A percentile compares a stretch with the other conserved stretches of the same genome.
phyloP scores from a whole-genome alignment of 2,113 vertebrate species.

The Lanius ludovicianus region DNA sequence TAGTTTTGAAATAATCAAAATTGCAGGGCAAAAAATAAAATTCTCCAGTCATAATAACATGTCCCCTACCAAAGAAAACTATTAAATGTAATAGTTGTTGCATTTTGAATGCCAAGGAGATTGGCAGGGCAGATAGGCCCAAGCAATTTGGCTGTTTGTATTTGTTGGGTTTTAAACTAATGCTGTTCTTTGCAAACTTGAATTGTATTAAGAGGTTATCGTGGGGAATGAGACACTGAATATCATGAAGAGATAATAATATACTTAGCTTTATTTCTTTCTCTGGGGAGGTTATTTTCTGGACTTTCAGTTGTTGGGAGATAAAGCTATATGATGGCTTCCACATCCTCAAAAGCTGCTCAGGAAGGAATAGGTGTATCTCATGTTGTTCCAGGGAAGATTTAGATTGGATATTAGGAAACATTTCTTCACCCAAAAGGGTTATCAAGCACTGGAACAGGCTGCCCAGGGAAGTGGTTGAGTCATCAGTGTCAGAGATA shows the following conservation, averaged over 20 bases:
- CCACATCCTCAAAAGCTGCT: not conserved
- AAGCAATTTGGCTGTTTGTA: not conserved
- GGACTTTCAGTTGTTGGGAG: not conserved
- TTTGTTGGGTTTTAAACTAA: conserved; percentile 21
- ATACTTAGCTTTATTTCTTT: not conserved
- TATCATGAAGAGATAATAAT: not conserved
- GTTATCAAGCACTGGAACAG: not conserved
- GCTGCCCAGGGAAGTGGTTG: not conserved
- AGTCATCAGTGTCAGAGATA: not conserved
- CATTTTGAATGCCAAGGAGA: not conserved
- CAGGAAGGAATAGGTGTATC: not conserved
- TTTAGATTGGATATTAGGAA: not conserved
- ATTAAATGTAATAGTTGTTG: not conserved
- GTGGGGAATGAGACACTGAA: not conserved
- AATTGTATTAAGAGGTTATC: not conserved
- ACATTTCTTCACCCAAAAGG: not conserved
- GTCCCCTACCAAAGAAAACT: not conserved
- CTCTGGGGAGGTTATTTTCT: not conserved
- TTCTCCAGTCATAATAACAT: not conserved
- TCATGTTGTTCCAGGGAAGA: not conserved
- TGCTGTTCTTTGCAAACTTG: not conserved
- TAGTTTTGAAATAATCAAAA: not conserved
- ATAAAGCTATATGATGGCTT: not conserved
- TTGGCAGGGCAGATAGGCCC: not conserved
- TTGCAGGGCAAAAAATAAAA: not conserved